Percentiles rank a stretch among this genome's conserved stretches.
Conservation (phyloP, 2,888 invertebrate species). For the Apotomis capreana region DNA sequence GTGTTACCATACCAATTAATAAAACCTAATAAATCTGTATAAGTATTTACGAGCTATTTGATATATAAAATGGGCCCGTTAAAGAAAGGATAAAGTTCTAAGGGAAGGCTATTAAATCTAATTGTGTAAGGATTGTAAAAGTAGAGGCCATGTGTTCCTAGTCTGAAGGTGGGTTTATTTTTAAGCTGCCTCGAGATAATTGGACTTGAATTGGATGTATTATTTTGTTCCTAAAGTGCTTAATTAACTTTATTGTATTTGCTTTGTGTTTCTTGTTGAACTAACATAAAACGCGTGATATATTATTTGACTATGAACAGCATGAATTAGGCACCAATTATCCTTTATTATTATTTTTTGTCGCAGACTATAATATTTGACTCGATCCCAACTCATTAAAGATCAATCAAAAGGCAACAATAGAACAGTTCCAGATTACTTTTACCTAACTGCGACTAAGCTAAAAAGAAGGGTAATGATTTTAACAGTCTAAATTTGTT, state of each 20-base stretch:
- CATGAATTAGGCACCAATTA: no score
- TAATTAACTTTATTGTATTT: background rate
- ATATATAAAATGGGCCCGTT: conserved; percentile 45
- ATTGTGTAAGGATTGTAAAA: conserved; percentile 49
- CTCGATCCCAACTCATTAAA: no score
- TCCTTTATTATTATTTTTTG: no score
- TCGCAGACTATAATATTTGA: no score
- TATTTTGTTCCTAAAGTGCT: background rate
- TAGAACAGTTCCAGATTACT: no score
- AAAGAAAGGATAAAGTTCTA: conserved; percentile 46
- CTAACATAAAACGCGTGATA: no score
- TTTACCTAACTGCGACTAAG: no score
- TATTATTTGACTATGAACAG: no score
- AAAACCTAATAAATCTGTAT: conserved; percentile 35
- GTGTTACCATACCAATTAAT: conserved; percentile 29
- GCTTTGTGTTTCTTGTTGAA: no score
- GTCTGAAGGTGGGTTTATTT: conserved; percentile 38
- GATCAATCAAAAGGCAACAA: no score
- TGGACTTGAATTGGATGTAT: conserved; percentile 6
- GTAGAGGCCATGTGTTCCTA: conserved; percentile 49
- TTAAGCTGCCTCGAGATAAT: conserved; percentile 2
- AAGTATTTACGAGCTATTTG: conserved; percentile 38
- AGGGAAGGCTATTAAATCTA: conserved; percentile 53
- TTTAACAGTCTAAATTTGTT: no score
- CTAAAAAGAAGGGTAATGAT: no score